phyloP scores from a whole-genome alignment of 1,140 invertebrate genomes.

The Leptinotarsa lineolata region DNA sequence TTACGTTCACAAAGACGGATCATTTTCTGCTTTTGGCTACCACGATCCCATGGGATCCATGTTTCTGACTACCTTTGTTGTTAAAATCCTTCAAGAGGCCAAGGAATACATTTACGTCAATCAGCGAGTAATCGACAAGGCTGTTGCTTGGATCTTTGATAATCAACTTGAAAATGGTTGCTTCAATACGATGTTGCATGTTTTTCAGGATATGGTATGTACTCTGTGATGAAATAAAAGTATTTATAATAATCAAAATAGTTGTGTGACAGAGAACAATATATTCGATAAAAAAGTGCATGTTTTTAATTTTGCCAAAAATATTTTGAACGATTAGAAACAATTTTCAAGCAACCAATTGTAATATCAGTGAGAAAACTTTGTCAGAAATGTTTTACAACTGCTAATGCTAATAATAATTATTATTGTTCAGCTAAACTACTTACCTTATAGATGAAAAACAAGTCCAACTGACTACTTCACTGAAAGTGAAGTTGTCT shows the following conservation, averaged over 20 bases:
- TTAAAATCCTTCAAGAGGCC: constrained; percentile 73
- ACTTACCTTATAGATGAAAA: no score
- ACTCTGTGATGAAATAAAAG: not conserved
- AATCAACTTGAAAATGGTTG: constrained; percentile 75
- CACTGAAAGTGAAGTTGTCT: no score
- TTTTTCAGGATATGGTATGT: constrained; percentile 65
- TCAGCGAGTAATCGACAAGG: constrained; percentile 64
- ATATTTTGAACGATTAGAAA: no score
- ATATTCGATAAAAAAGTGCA: no score
- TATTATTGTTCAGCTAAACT: no score
- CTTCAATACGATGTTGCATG: constrained; percentile 69
- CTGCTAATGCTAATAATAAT: no score
- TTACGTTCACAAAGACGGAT: constrained; percentile 73
- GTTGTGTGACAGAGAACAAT: no score
- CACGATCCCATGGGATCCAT: constrained; percentile 64
- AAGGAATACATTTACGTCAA: constrained; percentile 70
- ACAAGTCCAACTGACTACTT: no score
- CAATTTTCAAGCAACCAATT: no score
- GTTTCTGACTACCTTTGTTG: constrained; percentile 80
- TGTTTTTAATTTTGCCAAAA: not conserved
- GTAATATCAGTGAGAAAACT: no score
- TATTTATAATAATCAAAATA: no score
- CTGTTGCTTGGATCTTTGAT: constrained; percentile 70
- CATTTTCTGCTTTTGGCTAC: constrained; percentile 77
- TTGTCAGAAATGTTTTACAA: no score